Conservation (phyloP, 1,140 invertebrate species). For the Neodiprion virginianus region DNA sequence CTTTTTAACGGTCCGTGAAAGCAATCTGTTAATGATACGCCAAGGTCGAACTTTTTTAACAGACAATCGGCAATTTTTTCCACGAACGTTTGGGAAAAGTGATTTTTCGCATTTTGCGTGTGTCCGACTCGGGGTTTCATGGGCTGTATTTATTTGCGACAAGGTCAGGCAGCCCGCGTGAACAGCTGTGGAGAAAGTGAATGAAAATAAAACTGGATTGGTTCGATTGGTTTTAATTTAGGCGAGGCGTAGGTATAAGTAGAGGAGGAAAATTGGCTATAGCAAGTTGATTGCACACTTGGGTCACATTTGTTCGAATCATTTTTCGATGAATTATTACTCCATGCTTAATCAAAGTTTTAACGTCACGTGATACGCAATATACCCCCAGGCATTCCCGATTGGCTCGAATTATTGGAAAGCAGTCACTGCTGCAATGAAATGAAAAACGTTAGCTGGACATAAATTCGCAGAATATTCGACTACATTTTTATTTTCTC, state of each 20-base stretch:
- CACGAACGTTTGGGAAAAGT: background rate
- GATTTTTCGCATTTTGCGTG: background rate
- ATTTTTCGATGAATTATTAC: slow-evolving; percentile 3
- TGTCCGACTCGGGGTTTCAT: background rate
- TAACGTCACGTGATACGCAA: background rate
- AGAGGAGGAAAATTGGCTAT: too few relatives aligned
- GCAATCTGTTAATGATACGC: too few relatives aligned
- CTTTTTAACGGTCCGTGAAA: too few relatives aligned
- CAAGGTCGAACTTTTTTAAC: background rate
- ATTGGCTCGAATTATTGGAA: too few relatives aligned
- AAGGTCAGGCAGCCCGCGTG: background rate
- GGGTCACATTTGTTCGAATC: background rate
- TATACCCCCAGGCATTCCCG: too few relatives aligned
- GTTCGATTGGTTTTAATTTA: slow-evolving; percentile 3
- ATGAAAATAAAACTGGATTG: background rate
- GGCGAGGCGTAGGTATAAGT: background rate
- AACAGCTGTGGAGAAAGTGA: background rate
- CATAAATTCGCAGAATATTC: too few relatives aligned
- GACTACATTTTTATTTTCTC: too few relatives aligned
- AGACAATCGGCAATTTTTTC: background rate
- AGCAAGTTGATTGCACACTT: background rate
- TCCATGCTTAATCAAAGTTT: background rate
- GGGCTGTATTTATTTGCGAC: background rate
- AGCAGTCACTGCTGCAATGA: too few relatives aligned
- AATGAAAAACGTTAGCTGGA: too few relatives aligned